A percentile compares a stretch with the other conserved stretches of the same genome.
Conservation (phyloP, 2,113 vertebrate genomes). For the Mastomys natalensis region DNA sequence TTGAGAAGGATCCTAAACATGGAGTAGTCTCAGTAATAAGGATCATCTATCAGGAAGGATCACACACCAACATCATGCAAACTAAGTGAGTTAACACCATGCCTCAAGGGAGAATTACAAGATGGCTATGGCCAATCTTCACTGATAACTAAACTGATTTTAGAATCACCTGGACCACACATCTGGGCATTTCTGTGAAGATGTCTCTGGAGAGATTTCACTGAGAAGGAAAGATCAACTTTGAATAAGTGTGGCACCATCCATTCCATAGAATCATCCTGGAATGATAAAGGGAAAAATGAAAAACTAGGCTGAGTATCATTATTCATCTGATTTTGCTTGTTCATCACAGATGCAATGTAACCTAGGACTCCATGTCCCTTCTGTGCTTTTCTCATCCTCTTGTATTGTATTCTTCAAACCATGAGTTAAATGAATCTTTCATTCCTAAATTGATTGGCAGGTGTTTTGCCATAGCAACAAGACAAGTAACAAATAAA, state of each 20-base stretch:
- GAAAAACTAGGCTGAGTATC: no score
- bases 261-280: not conserved
- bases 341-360: not conserved
- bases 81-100: not conserved
- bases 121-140: not conserved
- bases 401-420: not conserved
- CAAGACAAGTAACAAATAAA: not conserved
- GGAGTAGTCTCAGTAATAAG: not conserved
- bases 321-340: not conserved
- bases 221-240: not conserved
- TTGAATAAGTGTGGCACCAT: not conserved
- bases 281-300: not conserved
- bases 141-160: not conserved
- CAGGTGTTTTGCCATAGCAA: not conserved
- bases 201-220: not conserved
- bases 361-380: no score
- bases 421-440: not conserved
- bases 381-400: no score
- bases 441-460: not conserved
- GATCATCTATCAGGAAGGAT: not conserved
- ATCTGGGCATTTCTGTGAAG: not conserved
- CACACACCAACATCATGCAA: not conserved
- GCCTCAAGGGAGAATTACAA: not conserved
- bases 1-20: constrained; percentile 19
- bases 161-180: not conserved